phyloP scores from a whole-genome alignment of 2,888 invertebrate genomes.

The Drosophila yooni region DNA sequence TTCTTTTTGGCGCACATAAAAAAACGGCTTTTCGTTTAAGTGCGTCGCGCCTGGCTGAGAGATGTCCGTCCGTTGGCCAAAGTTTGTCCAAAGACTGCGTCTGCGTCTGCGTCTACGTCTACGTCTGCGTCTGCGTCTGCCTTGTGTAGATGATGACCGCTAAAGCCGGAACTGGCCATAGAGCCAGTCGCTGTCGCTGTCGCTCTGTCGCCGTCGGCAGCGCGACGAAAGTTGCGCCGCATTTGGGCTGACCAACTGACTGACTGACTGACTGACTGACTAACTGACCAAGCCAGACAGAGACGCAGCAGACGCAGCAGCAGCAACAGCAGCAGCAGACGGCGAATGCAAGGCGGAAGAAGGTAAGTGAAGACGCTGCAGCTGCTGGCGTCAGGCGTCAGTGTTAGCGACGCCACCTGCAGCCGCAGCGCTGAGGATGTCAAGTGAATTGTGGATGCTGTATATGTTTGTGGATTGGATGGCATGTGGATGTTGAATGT shows the following conservation, averaged over 20 bases:
- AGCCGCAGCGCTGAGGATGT: slow-evolving; percentile 51
- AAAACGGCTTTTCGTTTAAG: slow-evolving; percentile 70
- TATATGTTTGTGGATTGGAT: slow-evolving; percentile 17
- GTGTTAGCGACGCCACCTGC: slow-evolving; percentile 33
- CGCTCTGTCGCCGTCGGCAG: slow-evolving; percentile 31
- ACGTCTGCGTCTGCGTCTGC: slow-evolving; percentile 17
- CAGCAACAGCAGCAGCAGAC: slow-evolving; percentile 17
- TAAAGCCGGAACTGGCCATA: slow-evolving; percentile 73
- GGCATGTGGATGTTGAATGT: slow-evolving; percentile 25
- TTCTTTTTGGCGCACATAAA: slow-evolving; percentile 63
- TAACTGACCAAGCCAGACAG: slow-evolving; percentile 52
- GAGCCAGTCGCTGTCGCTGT: slow-evolving; percentile 53
- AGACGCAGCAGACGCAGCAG: slow-evolving; percentile 24
- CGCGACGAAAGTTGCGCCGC: slow-evolving; percentile 76
- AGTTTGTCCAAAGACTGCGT: slow-evolving; percentile 2
- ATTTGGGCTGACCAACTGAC: slow-evolving; percentile 74
- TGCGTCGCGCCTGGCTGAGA: slow-evolving; percentile 65
- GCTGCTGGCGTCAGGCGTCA: slow-evolving; percentile 13
- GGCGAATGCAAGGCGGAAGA: slow-evolving; percentile 64
- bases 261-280: slow-evolving; percentile 42
- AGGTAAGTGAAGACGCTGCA: slow-evolving; percentile 60
- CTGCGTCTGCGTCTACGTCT: slow-evolving; percentile 9
- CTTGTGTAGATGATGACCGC: slow-evolving; percentile 53
- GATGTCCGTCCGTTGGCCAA: slow-evolving; percentile 10
- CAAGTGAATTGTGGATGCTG: slow-evolving; percentile 46